Conservation (phyloP, 2,888 invertebrate species). For the Neocrepidodera transversa region DNA sequence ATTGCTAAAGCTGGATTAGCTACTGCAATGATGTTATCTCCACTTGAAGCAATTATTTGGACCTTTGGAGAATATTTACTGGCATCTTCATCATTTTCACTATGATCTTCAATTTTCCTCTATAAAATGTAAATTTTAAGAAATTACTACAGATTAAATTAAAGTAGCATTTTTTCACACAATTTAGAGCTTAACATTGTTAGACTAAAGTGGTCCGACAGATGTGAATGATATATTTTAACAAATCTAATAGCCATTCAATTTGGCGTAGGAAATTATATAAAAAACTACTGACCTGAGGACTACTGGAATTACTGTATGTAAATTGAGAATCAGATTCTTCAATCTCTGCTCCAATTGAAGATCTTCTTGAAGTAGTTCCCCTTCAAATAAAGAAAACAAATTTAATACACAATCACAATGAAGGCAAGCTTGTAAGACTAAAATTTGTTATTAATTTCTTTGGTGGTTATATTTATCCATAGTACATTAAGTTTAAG, state of each 20-base stretch:
- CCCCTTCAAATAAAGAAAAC: conserved; percentile 27
- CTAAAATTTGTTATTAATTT: too few relatives aligned
- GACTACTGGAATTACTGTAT: conserved; percentile 79
- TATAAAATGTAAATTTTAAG: conserved; percentile 29
- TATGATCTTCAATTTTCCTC: conserved; percentile 50
- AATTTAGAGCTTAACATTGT: too few relatives aligned
- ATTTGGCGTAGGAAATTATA: too few relatives aligned
- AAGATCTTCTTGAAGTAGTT: conserved; percentile 57
- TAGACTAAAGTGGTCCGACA: too few relatives aligned
- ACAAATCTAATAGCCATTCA: conserved; percentile 8
- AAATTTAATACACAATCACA: too few relatives aligned
- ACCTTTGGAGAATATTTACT: conserved; percentile 61
- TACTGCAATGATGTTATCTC: conserved; percentile 87
- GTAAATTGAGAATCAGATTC: conserved; percentile 80
- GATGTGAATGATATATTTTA: too few relatives aligned
- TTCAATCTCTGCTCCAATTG: conserved; percentile 64
- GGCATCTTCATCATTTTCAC: conserved; percentile 55
- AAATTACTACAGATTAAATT: too few relatives aligned
- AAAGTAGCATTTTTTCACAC: too few relatives aligned
- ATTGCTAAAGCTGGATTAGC: conserved; percentile 84
- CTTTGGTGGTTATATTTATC: too few relatives aligned
- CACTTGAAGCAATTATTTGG: conserved; percentile 83
- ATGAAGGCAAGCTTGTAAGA: too few relatives aligned
- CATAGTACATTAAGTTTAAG: too few relatives aligned
- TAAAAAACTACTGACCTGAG: conserved; percentile 62